Percentiles rank a stretch among this genome's conserved stretches.
Conservation (phyloP, 2,797 vertebrate genomes). For the Tragopan temminckii region DNA sequence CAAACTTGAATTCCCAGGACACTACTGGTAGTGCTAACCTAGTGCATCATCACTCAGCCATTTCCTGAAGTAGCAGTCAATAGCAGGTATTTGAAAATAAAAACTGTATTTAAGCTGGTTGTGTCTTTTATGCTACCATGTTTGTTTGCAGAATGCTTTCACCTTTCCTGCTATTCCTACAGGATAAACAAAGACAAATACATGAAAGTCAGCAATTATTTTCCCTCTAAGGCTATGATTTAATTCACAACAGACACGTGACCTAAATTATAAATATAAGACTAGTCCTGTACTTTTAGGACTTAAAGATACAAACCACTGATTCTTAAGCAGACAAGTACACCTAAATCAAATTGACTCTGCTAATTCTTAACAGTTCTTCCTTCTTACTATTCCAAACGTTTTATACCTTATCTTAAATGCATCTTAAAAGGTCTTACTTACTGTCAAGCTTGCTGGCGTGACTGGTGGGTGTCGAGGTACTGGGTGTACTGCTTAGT, state of each 20-base stretch:
- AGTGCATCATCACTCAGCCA: background rate
- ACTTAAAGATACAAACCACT: background rate
- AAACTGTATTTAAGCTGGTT: background rate
- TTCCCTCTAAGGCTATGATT: background rate
- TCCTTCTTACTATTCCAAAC: background rate
- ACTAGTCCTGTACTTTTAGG: background rate
- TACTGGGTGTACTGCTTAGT: constrained; percentile 80
- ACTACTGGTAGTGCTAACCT: background rate
- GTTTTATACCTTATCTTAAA: background rate
- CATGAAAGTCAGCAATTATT: background rate
- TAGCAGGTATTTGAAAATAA: background rate
- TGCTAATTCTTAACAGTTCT: background rate
- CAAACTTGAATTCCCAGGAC: background rate
- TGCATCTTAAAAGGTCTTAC: constrained; percentile 24
- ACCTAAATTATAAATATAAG: background rate
- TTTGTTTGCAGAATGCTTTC: background rate
- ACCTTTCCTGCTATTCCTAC: background rate
- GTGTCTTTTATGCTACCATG: background rate
- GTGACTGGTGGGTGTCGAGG: constrained; percentile 90
- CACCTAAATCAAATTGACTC: background rate
- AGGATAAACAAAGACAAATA: background rate
- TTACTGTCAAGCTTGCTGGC: constrained; percentile 83
- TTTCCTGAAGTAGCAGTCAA: background rate
- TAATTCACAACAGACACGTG: background rate
- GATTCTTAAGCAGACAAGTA: background rate